Evolutionary conservation across 1,140 invertebrate species (phyloP).

Genomic region (Anastatus disparis): DNA sequence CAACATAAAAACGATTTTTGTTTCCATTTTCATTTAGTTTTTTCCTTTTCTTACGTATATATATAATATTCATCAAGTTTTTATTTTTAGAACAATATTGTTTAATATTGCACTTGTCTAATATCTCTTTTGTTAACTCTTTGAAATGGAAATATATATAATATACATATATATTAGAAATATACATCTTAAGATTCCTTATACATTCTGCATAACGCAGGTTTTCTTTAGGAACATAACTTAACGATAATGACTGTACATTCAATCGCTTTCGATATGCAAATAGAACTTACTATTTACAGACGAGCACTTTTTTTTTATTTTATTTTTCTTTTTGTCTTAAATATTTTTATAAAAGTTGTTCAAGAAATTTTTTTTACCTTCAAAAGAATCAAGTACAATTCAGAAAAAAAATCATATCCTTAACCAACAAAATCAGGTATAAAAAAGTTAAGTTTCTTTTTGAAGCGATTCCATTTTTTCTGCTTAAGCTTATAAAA

Average conservation of each 20-base stretch:
- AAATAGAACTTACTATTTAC: conserved; percentile 42
- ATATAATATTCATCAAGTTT: conserved; percentile 8
- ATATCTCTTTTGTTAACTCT: conserved; percentile 16
- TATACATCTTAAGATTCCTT: conserved; percentile 29
- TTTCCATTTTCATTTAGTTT: not conserved
- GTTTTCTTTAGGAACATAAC: conserved; percentile 36
- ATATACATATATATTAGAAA: conserved; percentile 21
- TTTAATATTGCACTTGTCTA: conserved; percentile 35
- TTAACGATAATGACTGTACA: conserved; percentile 42
- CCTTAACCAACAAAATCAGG: conserved; percentile 33
- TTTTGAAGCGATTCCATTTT: no score
- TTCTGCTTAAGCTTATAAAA: no score
- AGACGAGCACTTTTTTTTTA: conserved; percentile 21
- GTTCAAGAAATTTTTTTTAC: not conserved
- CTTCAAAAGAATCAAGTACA: conserved; percentile 30
- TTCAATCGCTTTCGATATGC: conserved; percentile 34
- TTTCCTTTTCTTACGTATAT: not conserved
- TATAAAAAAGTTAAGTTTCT: conserved; percentile 13
- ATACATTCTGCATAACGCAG: conserved; percentile 22
- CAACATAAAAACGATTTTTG: conserved; percentile 29
- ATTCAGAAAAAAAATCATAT: conserved; percentile 32
- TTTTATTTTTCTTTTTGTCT: conserved; percentile 1
- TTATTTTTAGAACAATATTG: conserved; percentile 30
- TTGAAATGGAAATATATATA: conserved; percentile 30
- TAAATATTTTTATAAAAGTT: conserved; percentile 29